phyloP scores from a whole-genome alignment of 1,140 invertebrate species.

The Danaus plexippus region DNA sequence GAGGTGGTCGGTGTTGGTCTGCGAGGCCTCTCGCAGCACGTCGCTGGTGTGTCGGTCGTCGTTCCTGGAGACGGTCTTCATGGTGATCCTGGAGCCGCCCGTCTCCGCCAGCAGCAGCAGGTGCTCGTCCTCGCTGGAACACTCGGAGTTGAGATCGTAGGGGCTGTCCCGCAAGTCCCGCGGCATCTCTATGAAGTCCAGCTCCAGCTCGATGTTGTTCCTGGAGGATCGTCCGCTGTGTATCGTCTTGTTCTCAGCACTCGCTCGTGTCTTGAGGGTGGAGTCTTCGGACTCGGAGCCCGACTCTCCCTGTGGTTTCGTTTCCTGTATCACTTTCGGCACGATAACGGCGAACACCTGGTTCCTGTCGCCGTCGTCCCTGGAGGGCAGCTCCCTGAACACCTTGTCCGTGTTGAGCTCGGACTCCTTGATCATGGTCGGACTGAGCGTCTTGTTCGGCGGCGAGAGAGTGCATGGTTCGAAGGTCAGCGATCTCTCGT shows the following conservation, averaged over 20 bases:
- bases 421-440: slow-evolving; percentile 61
- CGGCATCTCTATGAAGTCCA: slow-evolving; percentile 52
- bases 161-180: slow-evolving; percentile 25
- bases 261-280: slow-evolving; percentile 54
- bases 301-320: slow-evolving; percentile 31
- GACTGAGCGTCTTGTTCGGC: slow-evolving; percentile 60
- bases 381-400: slow-evolving; percentile 59
- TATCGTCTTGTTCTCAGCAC: slow-evolving; percentile 54
- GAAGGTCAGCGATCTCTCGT: slow-evolving; percentile 41
- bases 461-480: slow-evolving; percentile 65
- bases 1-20: slow-evolving; percentile 41
- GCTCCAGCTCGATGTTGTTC: slow-evolving; percentile 56
- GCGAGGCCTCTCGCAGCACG: slow-evolving; percentile 53
- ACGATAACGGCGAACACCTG: slow-evolving; percentile 69
- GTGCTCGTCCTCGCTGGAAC: slow-evolving; percentile 68
- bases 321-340: slow-evolving; percentile 47
- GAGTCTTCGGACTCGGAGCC: slow-evolving; percentile 62
- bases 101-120: slow-evolving; percentile 66
- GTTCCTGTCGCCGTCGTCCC: slow-evolving; percentile 36
- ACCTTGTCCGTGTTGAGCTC: slow-evolving; percentile 51
- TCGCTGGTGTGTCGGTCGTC: slow-evolving; percentile 53
- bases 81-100: slow-evolving; percentile 64
- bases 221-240: slow-evolving; percentile 51
- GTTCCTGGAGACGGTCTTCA: slow-evolving; percentile 47
- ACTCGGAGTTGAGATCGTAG: slow-evolving; percentile 58